Conservation (phyloP, 2,113 vertebrate genomes). For the Macaca mulatta region DNA sequence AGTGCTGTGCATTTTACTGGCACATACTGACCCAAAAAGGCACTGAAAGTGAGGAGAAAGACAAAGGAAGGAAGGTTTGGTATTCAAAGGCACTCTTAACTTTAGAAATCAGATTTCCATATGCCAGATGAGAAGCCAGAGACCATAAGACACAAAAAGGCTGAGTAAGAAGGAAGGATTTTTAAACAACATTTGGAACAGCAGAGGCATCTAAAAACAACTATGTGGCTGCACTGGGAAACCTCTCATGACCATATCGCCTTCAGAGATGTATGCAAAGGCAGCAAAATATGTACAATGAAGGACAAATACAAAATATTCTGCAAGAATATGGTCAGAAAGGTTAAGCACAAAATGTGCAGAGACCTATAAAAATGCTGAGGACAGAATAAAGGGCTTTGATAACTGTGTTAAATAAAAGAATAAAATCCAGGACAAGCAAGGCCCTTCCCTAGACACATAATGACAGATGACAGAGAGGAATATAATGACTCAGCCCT, state of each 20-base stretch:
- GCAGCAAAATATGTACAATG: slow-evolving; percentile 14
- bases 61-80: neutral
- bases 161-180: neutral
- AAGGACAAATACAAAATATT: slow-evolving; percentile 46
- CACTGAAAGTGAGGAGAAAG: neutral
- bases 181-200: neutral
- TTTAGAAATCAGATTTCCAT: slow-evolving; percentile 31
- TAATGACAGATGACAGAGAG: neutral
- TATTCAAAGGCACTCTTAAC: neutral
- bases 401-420: slow-evolving; percentile 17
- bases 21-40: neutral
- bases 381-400: slow-evolving; percentile 21
- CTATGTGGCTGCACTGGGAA: neutral
- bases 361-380: slow-evolving; percentile 34
- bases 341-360: slow-evolving; percentile 24
- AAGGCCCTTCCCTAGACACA: neutral
- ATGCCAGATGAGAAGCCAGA: neutral
- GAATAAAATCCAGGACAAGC: slow-evolving; percentile 15
- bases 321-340: neutral
- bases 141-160: neutral
- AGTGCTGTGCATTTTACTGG: neutral
- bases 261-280: neutral
- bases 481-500: neutral
- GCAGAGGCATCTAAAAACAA: neutral
- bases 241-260: neutral